Percentiles rank a stretch among this genome's conserved stretches.
Conservation (phyloP, 1,140 invertebrate genomes). For the Paraescarpia echinospica region DNA sequence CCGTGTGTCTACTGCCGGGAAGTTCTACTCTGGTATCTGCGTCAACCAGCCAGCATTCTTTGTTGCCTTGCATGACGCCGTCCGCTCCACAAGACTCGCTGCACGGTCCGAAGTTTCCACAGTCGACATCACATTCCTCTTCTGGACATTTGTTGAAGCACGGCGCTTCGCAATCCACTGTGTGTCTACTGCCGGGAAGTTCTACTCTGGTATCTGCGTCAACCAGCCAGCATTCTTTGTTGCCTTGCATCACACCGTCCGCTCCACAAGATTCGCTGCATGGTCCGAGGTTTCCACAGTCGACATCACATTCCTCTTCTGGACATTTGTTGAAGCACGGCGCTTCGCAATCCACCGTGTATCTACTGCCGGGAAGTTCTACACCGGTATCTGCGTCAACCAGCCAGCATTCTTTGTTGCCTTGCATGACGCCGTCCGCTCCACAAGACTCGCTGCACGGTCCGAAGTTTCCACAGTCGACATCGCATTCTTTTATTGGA, state of each 20-base stretch:
- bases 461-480: too few relatives aligned
- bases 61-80: not conserved
- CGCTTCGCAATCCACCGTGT: not conserved
- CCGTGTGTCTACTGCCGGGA: not conserved
- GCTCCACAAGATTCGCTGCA: not conserved
- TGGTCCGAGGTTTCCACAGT: not conserved
- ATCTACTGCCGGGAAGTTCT: too few relatives aligned
- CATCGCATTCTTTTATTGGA: too few relatives aligned
- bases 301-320: not conserved
- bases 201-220: not conserved
- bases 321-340: not conserved
- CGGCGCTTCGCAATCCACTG: not conserved
- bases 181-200: not conserved
- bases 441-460: too few relatives aligned
- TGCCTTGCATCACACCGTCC: not conserved
- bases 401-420: too few relatives aligned
- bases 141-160: not conserved
- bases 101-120: not conserved
- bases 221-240: not conserved
- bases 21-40: not conserved
- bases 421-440: too few relatives aligned
- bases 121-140: not conserved
- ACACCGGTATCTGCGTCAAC: too few relatives aligned
- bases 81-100: not conserved
- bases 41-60: not conserved